Evolutionary conservation across 2,888 invertebrate genomes (phyloP), one percentile per base, ranked within the genome.

Genomic region (Drosophila mercatorum): DNA sequence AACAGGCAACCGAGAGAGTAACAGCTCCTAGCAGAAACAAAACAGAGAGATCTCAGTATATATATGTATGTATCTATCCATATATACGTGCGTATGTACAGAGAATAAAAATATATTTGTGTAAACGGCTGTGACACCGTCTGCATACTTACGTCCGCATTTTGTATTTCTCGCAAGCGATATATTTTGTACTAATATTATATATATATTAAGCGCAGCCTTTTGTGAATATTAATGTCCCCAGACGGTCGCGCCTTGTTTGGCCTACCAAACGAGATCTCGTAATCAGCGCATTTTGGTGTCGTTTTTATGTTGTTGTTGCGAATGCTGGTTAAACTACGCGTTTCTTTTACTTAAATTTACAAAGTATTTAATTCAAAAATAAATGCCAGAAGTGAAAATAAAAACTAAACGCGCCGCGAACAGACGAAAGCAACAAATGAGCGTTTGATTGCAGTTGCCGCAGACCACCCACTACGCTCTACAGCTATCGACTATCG

Each of bases 161-260:
- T 62, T 65, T 70, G 70, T 26, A 49, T 44, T 56, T 55, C 44
- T 46, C 56, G 61, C 55, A 73, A 56, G 31, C 41, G 40, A 58
- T 60, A 57, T 64, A 17, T 44, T 34, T 41, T 31, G 28, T 38
- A 43, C 69, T 74, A 68, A 70, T 64, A 77, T 63, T 17, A 17
- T 67, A 67, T 70, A 49, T 49, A 60, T 47, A 82, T 73, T 66
- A 67, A 70, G 73, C 77, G 88, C 38, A 66, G 72, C 76, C 79
- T 72, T 77, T 69, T 63, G 57, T 88, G 81, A 90, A 83, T 88
- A 68, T 77, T 64, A 84, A 90, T 88, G 38, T 53, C 44, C 41
- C 41, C 41, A 72, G 61, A 56, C 46, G 36, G 75, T 52, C 66
- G 68, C 81, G 75, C 81, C 87, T 76, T 76, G 51, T 78, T 81